A percentile compares a stretch with the other conserved stretches of the same genome.
Conservation (phyloP, 2,113 vertebrate species). For the Thamnophis sirtalis region DNA sequence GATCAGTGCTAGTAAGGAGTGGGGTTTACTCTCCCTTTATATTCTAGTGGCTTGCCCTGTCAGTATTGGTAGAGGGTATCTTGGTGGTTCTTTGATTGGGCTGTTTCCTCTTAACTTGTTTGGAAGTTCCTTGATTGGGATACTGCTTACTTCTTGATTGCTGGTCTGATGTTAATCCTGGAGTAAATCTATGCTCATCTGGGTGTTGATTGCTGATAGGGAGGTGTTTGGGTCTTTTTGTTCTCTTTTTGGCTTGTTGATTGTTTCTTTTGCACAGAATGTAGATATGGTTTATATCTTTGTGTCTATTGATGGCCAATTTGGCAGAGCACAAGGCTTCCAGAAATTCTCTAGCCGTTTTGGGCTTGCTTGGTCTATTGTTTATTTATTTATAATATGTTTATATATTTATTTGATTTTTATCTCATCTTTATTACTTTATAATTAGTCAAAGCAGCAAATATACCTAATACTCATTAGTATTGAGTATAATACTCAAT, state of each 20-base stretch:
- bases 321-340: background rate
- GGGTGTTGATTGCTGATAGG: background rate
- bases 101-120: too few relatives aligned
- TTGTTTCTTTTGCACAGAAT: background rate
- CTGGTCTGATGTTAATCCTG: background rate
- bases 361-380: background rate
- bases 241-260: background rate
- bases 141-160: background rate
- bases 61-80: too few relatives aligned
- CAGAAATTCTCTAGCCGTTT: background rate
- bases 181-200: background rate
- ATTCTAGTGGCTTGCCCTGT: too few relatives aligned
- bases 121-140: too few relatives aligned
- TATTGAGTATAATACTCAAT: too few relatives aligned
- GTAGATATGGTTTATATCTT: background rate
- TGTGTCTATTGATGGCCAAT: background rate
- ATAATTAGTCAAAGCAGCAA: background rate
- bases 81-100: too few relatives aligned
- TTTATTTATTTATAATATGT: background rate
- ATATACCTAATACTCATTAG: background rate
- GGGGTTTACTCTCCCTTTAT: too few relatives aligned
- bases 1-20: too few relatives aligned
- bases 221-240: background rate
- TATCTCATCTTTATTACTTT: background rate
- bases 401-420: background rate